phyloP scores from a whole-genome alignment of 2,888 invertebrate species.

The Linnaemya vulpina region DNA sequence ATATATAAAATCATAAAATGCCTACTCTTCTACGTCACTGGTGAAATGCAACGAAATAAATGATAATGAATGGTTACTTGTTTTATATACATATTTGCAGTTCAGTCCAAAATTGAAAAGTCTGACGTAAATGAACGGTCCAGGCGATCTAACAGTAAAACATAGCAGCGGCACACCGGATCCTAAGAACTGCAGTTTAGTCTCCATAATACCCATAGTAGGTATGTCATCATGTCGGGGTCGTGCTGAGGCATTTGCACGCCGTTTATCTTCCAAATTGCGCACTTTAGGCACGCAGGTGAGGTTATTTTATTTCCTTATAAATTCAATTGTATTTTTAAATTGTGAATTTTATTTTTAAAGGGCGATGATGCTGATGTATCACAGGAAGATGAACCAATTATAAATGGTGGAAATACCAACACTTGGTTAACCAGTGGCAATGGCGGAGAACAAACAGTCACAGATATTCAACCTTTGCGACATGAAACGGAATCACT shows the following conservation, averaged over 20 bases:
- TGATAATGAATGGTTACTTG: conserved; percentile 32
- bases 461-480: conserved; percentile 84
- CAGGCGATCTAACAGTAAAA: conserved; percentile 81
- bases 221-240: conserved; percentile 91
- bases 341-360: conserved; percentile 35
- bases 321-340: neutral
- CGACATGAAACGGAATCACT: conserved; percentile 85
- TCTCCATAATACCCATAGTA: conserved; percentile 86
- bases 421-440: conserved; percentile 81
- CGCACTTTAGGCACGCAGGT: conserved; percentile 86
- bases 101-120: conserved; percentile 74
- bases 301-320: neutral
- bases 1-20: neutral
- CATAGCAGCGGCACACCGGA: conserved; percentile 79
- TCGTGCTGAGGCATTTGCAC: conserved; percentile 91
- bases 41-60: conserved; percentile 10
- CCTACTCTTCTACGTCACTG: neutral
- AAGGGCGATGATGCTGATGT: conserved; percentile 78
- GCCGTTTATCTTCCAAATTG: conserved; percentile 89
- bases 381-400: conserved; percentile 80
- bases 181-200: conserved; percentile 87
- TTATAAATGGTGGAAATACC: conserved; percentile 79
- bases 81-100: conserved; percentile 55
- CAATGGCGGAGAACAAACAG: conserved; percentile 79
- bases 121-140: conserved; percentile 82